phyloP scores from a whole-genome alignment of 1,140 invertebrate genomes.

The Cardiocondyla obscurior region DNA sequence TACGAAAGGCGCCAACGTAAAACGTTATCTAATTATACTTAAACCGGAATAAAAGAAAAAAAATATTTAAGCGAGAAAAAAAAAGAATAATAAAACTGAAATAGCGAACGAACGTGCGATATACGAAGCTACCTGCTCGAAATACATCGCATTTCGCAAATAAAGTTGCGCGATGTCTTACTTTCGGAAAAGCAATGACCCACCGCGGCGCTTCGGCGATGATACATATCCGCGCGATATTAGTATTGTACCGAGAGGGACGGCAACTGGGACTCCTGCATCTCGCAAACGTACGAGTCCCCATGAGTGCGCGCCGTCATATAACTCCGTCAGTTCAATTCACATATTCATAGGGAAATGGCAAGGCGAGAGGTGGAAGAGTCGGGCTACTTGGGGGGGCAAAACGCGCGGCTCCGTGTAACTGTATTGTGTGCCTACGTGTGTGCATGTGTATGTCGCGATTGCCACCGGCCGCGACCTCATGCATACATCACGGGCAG shows the following conservation, averaged over 20 bases:
- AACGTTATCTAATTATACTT: not conserved
- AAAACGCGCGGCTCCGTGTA: conserved; percentile 5
- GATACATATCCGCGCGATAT: conserved; percentile 66
- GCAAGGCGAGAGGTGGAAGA: conserved; percentile 46
- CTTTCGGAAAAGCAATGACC: not conserved
- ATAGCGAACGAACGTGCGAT: not conserved
- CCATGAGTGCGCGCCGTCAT: conserved; percentile 53
- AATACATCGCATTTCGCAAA: conserved; percentile 16
- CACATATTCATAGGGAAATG: conserved; percentile 82
- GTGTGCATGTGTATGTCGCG: conserved; percentile 69
- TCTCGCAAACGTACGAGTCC: conserved; percentile 73
- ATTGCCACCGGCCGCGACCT: conserved; percentile 79
- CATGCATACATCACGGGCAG: conserved; percentile 80
- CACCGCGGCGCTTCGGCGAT: not conserved
- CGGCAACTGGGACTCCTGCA: conserved; percentile 62
- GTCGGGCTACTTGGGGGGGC: conserved; percentile 56
- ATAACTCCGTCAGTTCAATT: conserved; percentile 76
- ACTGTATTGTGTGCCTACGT: conserved; percentile 14
- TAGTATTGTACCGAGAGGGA: conserved; percentile 56
- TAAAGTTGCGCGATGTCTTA: conserved; percentile 18
- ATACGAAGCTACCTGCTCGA: not conserved
- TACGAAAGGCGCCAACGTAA: not conserved
- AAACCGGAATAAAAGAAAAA: not conserved
- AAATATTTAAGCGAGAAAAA: not conserved
- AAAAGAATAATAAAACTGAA: not conserved